These are phyloP conservation scores for Falco cherrug DNA, from an alignment of 2,797 vertebrate genomes.

Conservation along the genomic window DNA sequence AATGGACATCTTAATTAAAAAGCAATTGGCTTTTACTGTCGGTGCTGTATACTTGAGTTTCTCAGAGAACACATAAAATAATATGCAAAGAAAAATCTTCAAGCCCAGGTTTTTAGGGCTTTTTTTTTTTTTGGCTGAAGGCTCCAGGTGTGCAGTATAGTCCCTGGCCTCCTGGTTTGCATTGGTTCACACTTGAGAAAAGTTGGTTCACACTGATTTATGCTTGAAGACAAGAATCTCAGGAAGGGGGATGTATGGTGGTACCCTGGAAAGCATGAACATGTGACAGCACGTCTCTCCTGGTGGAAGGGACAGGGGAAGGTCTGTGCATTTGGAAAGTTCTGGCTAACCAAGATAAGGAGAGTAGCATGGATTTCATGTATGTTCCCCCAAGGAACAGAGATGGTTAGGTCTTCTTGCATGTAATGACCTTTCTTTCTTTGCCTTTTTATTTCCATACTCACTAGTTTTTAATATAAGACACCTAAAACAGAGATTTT, in stretches of 20 bases:
- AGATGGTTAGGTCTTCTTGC: not conserved
- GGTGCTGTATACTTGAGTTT: not conserved
- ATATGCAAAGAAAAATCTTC: not conserved
- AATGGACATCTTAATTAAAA: not conserved
- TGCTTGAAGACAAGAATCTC: not conserved
- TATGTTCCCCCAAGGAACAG: accelerated
- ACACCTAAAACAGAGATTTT: too few relatives aligned
- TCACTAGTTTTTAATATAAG: not conserved
- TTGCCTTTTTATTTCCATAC: not conserved
- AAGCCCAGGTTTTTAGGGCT: not conserved
- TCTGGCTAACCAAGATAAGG: not conserved
- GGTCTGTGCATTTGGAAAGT: not conserved
- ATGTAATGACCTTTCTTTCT: not conserved
- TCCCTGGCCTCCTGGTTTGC: not conserved
- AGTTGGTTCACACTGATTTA: not conserved
- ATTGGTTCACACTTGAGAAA: not conserved
- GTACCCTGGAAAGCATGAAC: not conserved
- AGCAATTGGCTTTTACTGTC: constrained; percentile 21
- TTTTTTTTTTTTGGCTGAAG: not conserved
- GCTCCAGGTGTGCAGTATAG: not conserved
- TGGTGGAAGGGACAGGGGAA: not conserved
- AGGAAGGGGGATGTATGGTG: not conserved
- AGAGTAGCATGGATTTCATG: not conserved
- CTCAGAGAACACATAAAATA: constrained; percentile 26
- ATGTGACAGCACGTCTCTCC: not conserved